A percentile compares a stretch with the other conserved stretches of the same genome.
phyloP scores from a whole-genome alignment of 2,888 invertebrate species.

The Trichacis sp. region DNA sequence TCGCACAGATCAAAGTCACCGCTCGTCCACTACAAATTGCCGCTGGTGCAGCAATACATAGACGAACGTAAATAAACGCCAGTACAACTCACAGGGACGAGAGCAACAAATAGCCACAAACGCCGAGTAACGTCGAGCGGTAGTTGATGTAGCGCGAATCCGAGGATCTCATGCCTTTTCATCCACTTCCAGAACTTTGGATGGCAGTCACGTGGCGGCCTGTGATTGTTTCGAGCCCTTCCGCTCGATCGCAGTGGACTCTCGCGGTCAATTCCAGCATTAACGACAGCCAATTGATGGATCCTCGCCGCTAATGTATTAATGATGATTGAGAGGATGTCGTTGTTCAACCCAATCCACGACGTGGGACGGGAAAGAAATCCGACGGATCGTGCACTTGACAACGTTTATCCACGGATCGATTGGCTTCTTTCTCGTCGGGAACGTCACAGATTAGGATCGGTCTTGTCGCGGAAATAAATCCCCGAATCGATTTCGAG shows the following conservation, averaged over 20 bases:
- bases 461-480: background rate
- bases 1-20: conserved; percentile 41
- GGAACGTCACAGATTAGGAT: background rate
- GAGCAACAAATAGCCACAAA: conserved; percentile 30
- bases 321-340: conserved; percentile 63
- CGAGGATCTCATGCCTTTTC: conserved; percentile 12
- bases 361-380: conserved; percentile 43
- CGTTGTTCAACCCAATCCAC: conserved; percentile 29
- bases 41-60: conserved; percentile 24
- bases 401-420: conserved; percentile 1
- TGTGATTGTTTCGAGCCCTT: conserved; percentile 56
- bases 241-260: conserved; percentile 45
- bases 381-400: conserved; percentile 24
- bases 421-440: background rate
- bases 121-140: conserved; percentile 13
- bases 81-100: conserved; percentile 16
- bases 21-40: conserved; percentile 35
- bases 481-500: background rate
- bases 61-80: conserved; percentile 18
- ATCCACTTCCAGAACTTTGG: conserved; percentile 26
- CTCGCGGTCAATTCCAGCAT: conserved; percentile 51
- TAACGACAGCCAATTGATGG: conserved; percentile 61
- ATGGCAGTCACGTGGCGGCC: conserved; percentile 49
- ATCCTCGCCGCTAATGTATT: conserved; percentile 59
- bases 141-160: conserved; percentile 10